Conservation (phyloP, 2,797 vertebrate species). For the Clarias platycephalus region DNA sequence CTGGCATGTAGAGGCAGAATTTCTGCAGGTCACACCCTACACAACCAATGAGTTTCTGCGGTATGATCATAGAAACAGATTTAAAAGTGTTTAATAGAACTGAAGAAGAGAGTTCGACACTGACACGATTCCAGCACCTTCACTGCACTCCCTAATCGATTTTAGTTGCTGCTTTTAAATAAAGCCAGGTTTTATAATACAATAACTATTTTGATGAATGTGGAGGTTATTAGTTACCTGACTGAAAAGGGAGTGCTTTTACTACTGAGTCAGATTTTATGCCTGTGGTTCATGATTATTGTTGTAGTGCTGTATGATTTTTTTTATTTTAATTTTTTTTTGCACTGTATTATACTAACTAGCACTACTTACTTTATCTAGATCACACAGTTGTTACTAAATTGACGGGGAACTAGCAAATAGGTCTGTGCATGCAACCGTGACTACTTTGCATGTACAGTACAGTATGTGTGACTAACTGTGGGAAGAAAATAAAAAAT, state of each 20-base stretch:
- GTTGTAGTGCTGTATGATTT: neutral
- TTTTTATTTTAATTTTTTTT: too few relatives aligned
- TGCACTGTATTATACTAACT: neutral
- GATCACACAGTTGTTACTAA: neutral
- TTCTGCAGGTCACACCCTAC: neutral
- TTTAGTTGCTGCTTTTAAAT: slow-evolving; percentile 16
- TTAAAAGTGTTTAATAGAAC: neutral
- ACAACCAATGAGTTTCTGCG: neutral
- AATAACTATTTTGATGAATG: neutral
- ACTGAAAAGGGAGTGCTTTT: neutral
- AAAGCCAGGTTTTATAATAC: neutral
- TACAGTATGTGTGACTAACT: neutral
- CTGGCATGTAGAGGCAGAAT: slow-evolving; percentile 35
- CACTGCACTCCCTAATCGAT: neutral
- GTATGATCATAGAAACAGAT: neutral
- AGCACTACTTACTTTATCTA: slow-evolving; percentile 19
- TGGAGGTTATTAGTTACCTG: neutral
- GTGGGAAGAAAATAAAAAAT: neutral
- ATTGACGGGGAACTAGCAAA: neutral
- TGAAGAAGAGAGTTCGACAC: neutral
- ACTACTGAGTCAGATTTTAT: neutral
- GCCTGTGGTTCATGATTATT: neutral
- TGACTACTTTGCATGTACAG: neutral
- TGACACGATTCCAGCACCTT: neutral
- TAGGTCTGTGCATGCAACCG: neutral